A percentile compares a stretch with the other conserved stretches of the same genome.
Conservation (phyloP, 1,140 invertebrate genomes). For the Lucilia cuprina region DNA sequence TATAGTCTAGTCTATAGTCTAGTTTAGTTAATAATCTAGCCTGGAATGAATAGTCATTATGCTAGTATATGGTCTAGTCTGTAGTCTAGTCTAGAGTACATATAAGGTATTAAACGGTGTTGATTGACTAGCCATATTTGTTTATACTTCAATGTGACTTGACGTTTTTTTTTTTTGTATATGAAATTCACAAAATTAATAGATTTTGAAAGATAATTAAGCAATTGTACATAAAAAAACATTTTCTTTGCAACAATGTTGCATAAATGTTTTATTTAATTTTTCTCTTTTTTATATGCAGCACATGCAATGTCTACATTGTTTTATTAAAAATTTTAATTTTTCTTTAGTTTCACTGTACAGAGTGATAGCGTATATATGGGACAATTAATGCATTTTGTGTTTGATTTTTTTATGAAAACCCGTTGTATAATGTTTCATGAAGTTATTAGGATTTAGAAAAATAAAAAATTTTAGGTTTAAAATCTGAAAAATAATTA, state of each 20-base stretch:
- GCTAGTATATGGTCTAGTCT: too few species aligned
- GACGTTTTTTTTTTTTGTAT: background rate
- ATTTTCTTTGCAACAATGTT: constrained; percentile 4
- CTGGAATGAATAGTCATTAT: too few species aligned
- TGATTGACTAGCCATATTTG: background rate
- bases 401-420: too few species aligned
- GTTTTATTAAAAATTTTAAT: background rate
- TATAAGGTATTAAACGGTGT: background rate
- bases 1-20: too few species aligned
- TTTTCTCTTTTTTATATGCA: background rate
- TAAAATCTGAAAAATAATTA: too few species aligned
- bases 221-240: background rate
- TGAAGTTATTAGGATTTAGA: too few species aligned
- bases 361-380: background rate
- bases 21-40: too few species aligned
- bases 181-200: background rate
- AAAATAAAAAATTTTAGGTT: too few species aligned
- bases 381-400: background rate
- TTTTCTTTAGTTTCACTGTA: too few species aligned
- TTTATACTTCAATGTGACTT: too few species aligned
- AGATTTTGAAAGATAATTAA: background rate
- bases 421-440: too few species aligned
- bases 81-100: too few species aligned
- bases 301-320: background rate
- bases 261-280: background rate